Percentiles rank a stretch among this genome's conserved stretches.
Evolutionary conservation across 2,797 vertebrate species (phyloP).

Genomic region (Xenopus petersii): DNA sequence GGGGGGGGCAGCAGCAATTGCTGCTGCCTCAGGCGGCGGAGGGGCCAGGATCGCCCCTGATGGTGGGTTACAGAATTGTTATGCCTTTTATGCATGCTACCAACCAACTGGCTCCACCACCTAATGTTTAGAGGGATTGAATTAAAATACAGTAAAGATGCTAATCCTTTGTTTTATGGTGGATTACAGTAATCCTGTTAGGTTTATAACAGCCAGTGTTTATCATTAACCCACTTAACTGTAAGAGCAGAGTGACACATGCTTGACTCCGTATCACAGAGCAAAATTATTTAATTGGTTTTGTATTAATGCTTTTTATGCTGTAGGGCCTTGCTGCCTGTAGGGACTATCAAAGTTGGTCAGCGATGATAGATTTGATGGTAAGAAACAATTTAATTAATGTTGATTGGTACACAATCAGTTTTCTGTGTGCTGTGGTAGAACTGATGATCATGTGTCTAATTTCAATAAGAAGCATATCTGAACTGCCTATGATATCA

Average conservation of each 20-base stretch:
- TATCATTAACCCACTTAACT: slow-evolving; percentile 1
- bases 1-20: too few species aligned
- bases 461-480: too few species aligned
- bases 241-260: not conserved
- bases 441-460: too few species aligned
- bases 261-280: not conserved
- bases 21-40: too few species aligned
- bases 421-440: too few species aligned
- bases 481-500: too few species aligned
- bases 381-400: too few species aligned
- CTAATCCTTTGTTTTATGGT: slow-evolving; percentile 30
- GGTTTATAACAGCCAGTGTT: not conserved
- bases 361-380: too few species aligned
- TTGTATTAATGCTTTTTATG: not conserved
- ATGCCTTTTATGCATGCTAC: not conserved
- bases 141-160: slow-evolving; percentile 10
- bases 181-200: slow-evolving; percentile 19
- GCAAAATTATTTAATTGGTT: not conserved
- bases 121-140: not conserved
- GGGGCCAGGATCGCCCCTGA: too few species aligned
- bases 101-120: not conserved
- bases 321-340: too few species aligned
- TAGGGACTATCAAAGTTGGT: too few species aligned
- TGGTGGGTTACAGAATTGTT: not conserved
- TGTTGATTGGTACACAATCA: too few species aligned